Base-by-base conservation (phyloP, 2,113 vertebrate species). In the Felis chaus region DNA sequence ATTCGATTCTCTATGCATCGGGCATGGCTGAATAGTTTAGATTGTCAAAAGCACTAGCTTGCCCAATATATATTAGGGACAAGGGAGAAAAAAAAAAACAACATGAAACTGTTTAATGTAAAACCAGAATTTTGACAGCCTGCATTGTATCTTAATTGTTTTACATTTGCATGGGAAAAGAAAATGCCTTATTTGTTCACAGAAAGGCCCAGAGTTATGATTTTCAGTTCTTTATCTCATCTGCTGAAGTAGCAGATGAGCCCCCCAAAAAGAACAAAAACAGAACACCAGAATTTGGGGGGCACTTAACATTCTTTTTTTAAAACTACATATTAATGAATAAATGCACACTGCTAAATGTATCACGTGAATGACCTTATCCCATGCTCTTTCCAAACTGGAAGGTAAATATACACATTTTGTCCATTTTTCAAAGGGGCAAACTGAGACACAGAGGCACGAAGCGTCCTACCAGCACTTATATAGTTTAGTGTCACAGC, bases 101-200 rank as follows among this genome's bases (percentile, higher is more conserved):
- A 13, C 10, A 0, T 66, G n/a, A 61, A 94, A n/a, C 8, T 71
- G 18, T 41, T 92, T 87, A 16, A 94, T 53, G 29, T 92, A 94
- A 95, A 74, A 78, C 13, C 19, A 78, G 36, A 81, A 93, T 91
- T 87, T 81, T 80, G 61, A 74, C 13, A 83, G 18, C 19, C 21
- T 50, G n/a, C 3, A 15, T 76, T 27, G 6, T 89, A 74, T 84
- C 27, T 91, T 88, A 90, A 91, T 74, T 31, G 3, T 25, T 71
- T 79, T 87, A 6, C 15, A 82, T 79, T 95, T 94, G 76, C 33
- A 29, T 18, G 27, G 36, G 21, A 95, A n/a, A 89, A 66, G 61
- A 93, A 85, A 85, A 83, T 87, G 16, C 2, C 11, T 90, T 94
- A 66, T 82, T 93, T 87, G 88, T 95, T 93, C 73, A 87, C 36